phyloP scores from a whole-genome alignment of 2,113 vertebrate species.

The Halcyon senegalensis region DNA sequence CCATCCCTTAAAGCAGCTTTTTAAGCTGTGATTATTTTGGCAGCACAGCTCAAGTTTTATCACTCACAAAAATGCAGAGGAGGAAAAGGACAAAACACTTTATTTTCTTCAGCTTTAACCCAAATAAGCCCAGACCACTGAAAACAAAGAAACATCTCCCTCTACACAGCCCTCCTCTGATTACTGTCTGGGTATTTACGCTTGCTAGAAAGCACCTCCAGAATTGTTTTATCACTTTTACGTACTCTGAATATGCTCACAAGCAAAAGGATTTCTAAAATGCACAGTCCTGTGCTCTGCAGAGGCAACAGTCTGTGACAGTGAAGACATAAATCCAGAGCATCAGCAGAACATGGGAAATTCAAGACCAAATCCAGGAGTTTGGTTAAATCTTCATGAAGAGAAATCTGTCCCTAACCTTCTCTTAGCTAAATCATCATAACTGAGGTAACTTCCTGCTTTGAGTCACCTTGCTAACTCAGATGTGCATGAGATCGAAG shows the following conservation, averaged over 20 bases:
- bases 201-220: not conserved
- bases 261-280: not conserved
- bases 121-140: not conserved
- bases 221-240: not conserved
- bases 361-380: not conserved
- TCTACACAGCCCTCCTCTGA: not conserved
- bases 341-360: not conserved
- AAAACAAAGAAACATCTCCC: not conserved
- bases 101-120: slow-evolving; percentile 29
- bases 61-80: slow-evolving; percentile 22
- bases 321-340: accelerated
- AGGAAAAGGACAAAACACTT: not conserved
- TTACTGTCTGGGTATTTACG: not conserved
- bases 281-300: not conserved
- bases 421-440: not conserved
- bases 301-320: accelerated
- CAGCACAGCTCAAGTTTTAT: slow-evolving; percentile 51
- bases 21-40: slow-evolving; percentile 62
- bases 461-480: not conserved
- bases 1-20: slow-evolving; percentile 50
- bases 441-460: not conserved
- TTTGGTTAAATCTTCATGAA: not conserved
- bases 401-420: not conserved
- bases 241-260: not conserved
- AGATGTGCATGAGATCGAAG: not conserved